phyloP scores from a whole-genome alignment of 1,140 invertebrate genomes.

The Pseudachorutes palmiensis region DNA sequence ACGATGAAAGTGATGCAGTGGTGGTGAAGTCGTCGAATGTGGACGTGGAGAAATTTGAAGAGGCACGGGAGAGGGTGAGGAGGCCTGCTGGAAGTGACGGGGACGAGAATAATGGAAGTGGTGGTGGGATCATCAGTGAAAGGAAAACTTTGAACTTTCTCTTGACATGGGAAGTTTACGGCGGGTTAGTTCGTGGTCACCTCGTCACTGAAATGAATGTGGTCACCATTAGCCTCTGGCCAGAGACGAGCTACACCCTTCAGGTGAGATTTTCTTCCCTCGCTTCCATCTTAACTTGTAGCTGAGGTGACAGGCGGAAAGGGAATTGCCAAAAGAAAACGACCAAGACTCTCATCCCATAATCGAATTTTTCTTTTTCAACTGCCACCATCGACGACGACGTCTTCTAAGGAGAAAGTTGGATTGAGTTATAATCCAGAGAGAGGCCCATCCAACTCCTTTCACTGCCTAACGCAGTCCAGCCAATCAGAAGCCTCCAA shows the following conservation, averaged over 20 bases:
- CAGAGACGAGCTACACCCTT: conserved; percentile 29
- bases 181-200: conserved; percentile 28
- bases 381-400: not conserved
- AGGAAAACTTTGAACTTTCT: no score
- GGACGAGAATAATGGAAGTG: no score
- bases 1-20: not conserved
- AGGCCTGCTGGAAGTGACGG: no score
- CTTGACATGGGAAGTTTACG: conserved; percentile 34
- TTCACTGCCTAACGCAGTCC: no score
- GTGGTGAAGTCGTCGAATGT: no score
- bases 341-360: not conserved
- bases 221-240: conserved; percentile 31
- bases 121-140: no score
- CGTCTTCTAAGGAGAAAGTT: not conserved
- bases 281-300: not conserved
- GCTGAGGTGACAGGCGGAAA: not conserved
- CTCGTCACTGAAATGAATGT: conserved; percentile 29
- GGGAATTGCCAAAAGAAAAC: not conserved
- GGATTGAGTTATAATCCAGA: conserved; percentile 9
- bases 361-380: conserved; percentile 1
- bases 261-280: conserved; percentile 21
- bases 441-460: no score
- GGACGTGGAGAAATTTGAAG: not conserved
- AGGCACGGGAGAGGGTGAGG: not conserved
- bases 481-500: no score